Evolutionary conservation across 2,888 invertebrate species (phyloP).

Genomic region (Chymomyza fuscimana): DNA sequence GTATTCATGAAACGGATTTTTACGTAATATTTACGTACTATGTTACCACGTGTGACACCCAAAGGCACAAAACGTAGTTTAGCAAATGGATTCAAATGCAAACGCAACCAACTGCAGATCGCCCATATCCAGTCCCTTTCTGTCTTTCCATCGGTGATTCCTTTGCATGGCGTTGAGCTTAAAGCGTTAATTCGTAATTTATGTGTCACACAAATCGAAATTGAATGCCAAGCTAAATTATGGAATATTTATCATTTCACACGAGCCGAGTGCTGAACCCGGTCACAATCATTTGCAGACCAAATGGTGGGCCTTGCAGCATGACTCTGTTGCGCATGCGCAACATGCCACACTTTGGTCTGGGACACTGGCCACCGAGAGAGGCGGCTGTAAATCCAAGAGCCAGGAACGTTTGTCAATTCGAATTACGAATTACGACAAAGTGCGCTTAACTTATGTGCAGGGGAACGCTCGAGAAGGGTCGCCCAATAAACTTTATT

Average conservation of each 20-base stretch:
- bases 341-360: slow-evolving; percentile 1
- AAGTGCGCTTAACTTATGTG: slow-evolving; percentile 73
- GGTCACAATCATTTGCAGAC: slow-evolving; percentile 22
- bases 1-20: no score
- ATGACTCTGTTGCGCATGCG: slow-evolving; percentile 6
- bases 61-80: neutral
- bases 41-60: no score
- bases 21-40: no score
- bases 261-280: slow-evolving; percentile 50
- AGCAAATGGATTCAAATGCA: neutral
- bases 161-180: slow-evolving; percentile 66
- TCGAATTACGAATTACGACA: slow-evolving; percentile 75
- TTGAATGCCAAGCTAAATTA: slow-evolving; percentile 80
- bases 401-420: slow-evolving; percentile 70
- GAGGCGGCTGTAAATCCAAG: slow-evolving; percentile 14
- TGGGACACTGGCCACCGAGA: slow-evolving; percentile 29
- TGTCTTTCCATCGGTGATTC: neutral
- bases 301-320: slow-evolving; percentile 1
- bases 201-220: slow-evolving; percentile 79
- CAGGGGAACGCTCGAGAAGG: slow-evolving; percentile 47
- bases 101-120: neutral
- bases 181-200: slow-evolving; percentile 80
- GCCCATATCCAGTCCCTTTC: neutral
- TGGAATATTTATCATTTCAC: slow-evolving; percentile 79
- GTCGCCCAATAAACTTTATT: slow-evolving; percentile 62